These are phyloP conservation scores for Acinonyx jubatus DNA, from an alignment of 2,113 vertebrate species.

Conservation along the genomic window DNA sequence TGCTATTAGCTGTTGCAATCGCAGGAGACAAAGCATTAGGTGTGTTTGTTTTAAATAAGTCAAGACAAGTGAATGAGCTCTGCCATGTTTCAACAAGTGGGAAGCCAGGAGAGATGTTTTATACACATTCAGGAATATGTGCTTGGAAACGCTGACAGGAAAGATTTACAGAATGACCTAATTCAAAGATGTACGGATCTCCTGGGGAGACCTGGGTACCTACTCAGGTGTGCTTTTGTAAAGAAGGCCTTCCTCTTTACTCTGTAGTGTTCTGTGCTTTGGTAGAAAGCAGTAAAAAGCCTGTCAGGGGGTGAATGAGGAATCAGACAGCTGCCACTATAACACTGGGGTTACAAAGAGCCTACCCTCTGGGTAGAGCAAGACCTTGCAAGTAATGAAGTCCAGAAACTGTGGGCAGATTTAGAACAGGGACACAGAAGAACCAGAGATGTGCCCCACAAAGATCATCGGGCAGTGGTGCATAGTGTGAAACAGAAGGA, in stretches of 20 bases:
- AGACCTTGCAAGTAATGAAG: background rate
- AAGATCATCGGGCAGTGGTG: background rate
- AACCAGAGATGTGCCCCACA: background rate
- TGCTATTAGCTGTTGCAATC: background rate
- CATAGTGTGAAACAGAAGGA: background rate
- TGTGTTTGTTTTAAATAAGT: constrained; percentile 47
- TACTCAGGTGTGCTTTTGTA: background rate
- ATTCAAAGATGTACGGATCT: background rate
- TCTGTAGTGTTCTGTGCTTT: background rate
- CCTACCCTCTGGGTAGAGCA: background rate
- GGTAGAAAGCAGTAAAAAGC: background rate
- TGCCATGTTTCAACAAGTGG: constrained; percentile 26
- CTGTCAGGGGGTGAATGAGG: background rate
- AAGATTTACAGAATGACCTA: background rate
- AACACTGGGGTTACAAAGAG: background rate
- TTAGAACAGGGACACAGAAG: background rate
- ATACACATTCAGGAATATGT: constrained; percentile 12
- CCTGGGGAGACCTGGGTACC: background rate
- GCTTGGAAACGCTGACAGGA: background rate
- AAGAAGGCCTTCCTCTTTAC: background rate
- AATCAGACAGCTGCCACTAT: background rate
- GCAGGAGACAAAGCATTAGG: background rate
- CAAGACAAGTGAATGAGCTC: constrained; percentile 28
- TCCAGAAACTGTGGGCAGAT: background rate
- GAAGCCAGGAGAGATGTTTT: background rate